Evolutionary conservation across 2,797 vertebrate species (phyloP), one percentile per base, ranked within the genome.

Genomic region (Gephyroberyx darwinii): DNA sequence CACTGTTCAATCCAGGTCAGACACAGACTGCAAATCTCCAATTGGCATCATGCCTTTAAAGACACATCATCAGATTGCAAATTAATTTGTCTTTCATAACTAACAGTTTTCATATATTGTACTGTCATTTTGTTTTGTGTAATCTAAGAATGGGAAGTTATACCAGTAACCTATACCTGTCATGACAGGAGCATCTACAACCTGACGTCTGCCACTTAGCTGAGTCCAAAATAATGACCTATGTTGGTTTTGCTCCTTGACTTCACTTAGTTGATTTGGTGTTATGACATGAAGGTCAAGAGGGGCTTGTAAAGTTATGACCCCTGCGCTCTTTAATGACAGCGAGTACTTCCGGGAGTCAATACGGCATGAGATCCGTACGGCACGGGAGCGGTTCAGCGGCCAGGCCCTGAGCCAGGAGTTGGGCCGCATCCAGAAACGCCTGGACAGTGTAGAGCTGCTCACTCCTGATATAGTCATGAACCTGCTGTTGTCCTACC

Each of bases 341-440:
- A 97, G 96, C 0, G 96, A 95, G 84, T 97, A 97, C 65, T 95
- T 96, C 87, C 93, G 94, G 71, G 96, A 97, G 90, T 96, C 91
- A 0, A 92, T 97, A 82, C 92, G 93, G 12, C 92, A 93, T 19
- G 94, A 96, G 78, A 97, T 98, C 68, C 94, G 96, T 2, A 86
- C 86, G 84, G 96, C 94, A 0, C 91, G 96, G 74, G 96, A 97
- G 84, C 87, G 91, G 7, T 95, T 94, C 91, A 92, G 90, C 0
- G 96, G 96, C 22, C 72, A 81, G 54, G 91, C 89, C 63, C 91
- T 97, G 79, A 95, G 94, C 41, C 90, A 90, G 41, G 96, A 97
- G 79, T 85, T 98, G 77, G 88, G 85, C 31, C 90, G 84, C 57
- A 96, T 98, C 85, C 96, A 96, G 91, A 92, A 93, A 64, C 93